Conservation (phyloP, 2,797 vertebrate genomes). For the Champsocephalus gunnari region DNA sequence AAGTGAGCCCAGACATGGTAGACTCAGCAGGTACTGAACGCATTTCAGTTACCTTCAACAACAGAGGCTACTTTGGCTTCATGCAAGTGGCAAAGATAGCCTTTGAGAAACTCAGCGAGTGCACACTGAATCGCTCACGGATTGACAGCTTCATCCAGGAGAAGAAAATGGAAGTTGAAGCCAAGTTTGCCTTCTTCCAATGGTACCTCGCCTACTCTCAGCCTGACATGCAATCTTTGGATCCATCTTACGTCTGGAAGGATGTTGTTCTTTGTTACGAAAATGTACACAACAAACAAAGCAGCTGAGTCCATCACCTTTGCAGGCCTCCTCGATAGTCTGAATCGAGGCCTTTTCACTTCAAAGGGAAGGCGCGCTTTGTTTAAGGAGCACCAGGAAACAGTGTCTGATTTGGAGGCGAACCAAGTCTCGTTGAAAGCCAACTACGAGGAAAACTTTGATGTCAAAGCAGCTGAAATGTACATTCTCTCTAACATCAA, state of each 20-base stretch:
- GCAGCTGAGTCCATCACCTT: conserved; percentile 52
- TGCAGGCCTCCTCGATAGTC: conserved; percentile 38
- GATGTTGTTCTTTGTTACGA: conserved; percentile 20
- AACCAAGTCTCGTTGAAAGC: neutral
- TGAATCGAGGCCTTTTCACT: conserved; percentile 11
- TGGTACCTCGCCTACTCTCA: conserved; percentile 55
- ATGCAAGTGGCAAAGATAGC: conserved; percentile 48
- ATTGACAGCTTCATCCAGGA: fast-evolving
- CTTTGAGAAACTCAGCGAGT: fast-evolving
- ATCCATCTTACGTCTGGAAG: conserved; percentile 37
- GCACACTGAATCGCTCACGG: fast-evolving
- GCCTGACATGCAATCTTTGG: neutral
- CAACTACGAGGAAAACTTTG: neutral
- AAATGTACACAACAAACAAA: neutral
- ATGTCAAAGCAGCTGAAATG: conserved; percentile 22
- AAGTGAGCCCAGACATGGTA: neutral
- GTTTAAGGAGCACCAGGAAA: neutral
- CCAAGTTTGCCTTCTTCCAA: conserved; percentile 53
- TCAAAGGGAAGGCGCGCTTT: conserved; percentile 1
- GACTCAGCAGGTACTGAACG: neutral
- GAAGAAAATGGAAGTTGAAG: neutral
- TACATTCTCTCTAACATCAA: conserved; percentile 65
- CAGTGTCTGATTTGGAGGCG: neutral
- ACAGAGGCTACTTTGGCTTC: conserved; percentile 53
- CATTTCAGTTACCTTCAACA: conserved; percentile 34